Base-by-base conservation (phyloP, 1,140 invertebrate genomes). In the Carcinoscorpius rotundicauda region DNA sequence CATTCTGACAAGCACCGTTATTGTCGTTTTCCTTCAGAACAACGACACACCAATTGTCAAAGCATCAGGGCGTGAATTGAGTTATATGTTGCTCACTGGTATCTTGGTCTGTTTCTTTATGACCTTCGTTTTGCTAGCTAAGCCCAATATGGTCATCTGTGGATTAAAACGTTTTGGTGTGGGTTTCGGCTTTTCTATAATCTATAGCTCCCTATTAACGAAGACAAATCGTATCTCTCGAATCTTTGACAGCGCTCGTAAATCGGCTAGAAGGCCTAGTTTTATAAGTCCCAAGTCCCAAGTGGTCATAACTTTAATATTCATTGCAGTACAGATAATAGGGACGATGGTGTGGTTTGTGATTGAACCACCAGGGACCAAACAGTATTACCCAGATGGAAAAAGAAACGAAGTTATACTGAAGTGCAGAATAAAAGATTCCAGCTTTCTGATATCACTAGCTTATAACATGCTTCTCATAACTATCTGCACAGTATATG, bases 261-360 rank as follows among this genome's bases (percentile, higher is more conserved):
- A 81, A 67, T 84, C 85, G 8, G 84, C 85, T 3, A 79, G 84
- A 60, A 73, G 86, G 60, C 86, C 86, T 0, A 81, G 81, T 49
- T 89, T 85, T 73, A 88, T 89, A 69, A 87, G 85, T 72, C 87
- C 87, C 5, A 82, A 83, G 66, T 87, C 87, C 3, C 87, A 89
- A 75, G 81, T 89, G 53, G 80, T 83, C 68, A 85, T 88, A 68
- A 82, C 84, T 48, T 78, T 76, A 11, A 80, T 82, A 49, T 74
- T 87, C n/a, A 84, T 87, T 61, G 78, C 80, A 51, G 78, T 83
- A 61, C 82, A 81, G 73, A 71, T 81, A 51, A 69, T 78, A 51
- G 76, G 73, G 50, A 78, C 76, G 3, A 69, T 75, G n/a, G 71
- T 82, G 6, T 85, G 84, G 84, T 75, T 85, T 55, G 71, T 83